These are phyloP conservation scores for Heterotis niloticus DNA, from an alignment of 2,113 vertebrate genomes.

Conservation along the genomic window DNA sequence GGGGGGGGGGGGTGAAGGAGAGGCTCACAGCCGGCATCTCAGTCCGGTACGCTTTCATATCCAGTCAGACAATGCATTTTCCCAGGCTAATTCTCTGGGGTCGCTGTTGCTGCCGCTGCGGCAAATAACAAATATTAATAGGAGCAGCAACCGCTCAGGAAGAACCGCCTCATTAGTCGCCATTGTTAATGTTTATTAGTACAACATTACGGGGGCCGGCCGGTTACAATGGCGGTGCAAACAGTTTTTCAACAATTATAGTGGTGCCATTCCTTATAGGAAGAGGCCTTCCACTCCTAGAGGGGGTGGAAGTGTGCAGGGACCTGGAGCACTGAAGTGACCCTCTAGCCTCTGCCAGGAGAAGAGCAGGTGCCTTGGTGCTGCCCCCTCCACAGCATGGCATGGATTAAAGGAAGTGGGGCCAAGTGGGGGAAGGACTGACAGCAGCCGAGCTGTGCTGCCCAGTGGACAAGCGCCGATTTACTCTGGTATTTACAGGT, in stretches of 20 bases:
- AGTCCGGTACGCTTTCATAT: no score
- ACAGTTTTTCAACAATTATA: conserved; percentile 1
- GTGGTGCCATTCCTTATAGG: background rate
- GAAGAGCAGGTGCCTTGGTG: background rate
- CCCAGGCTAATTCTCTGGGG: no score
- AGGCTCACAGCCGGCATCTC: background rate
- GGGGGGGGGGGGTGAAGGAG: background rate
- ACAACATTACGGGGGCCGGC: background rate
- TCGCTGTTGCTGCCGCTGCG: no score
- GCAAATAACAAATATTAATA: background rate
- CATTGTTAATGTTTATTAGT: background rate
- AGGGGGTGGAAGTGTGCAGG: background rate
- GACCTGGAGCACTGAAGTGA: no score
- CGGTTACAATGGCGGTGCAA: background rate
- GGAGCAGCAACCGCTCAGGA: background rate
- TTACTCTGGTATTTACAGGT: background rate
- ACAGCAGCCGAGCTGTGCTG: background rate
- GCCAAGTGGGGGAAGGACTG: background rate
- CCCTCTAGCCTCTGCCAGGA: no score
- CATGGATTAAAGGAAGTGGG: background rate
- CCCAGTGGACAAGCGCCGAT: background rate
- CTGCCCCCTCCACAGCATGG: background rate
- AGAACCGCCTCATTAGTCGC: background rate
- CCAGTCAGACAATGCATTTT: no score
- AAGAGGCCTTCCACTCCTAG: background rate